These are phyloP conservation scores for Tachina grossa DNA, from an alignment of 2,888 invertebrate genomes.

Conservation along the genomic window DNA sequence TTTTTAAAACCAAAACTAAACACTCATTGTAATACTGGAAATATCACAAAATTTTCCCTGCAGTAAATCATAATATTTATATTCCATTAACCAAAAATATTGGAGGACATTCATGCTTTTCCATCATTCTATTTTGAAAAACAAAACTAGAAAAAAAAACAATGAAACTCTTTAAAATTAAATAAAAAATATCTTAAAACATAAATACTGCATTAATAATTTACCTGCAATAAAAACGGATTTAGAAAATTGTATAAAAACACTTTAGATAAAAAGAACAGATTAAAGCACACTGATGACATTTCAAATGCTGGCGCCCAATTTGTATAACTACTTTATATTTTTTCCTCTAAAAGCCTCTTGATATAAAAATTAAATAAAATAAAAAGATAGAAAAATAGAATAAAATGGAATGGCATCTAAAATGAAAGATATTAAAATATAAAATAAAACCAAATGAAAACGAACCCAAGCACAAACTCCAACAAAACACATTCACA, in stretches of 20 bases:
- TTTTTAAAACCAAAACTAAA: too few relatives aligned
- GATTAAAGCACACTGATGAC: slow-evolving; percentile 56
- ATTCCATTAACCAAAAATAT: too few relatives aligned
- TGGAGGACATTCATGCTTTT: too few relatives aligned
- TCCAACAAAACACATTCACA: slow-evolving; percentile 41
- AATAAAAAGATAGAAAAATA: slow-evolving; percentile 17
- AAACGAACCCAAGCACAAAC: slow-evolving; percentile 36
- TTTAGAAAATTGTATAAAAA: slow-evolving; percentile 61
- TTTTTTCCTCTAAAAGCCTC: slow-evolving; percentile 26
- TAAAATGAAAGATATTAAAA: slow-evolving; percentile 6
- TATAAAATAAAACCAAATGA: slow-evolving; percentile 24
- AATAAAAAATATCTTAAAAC: neutral
- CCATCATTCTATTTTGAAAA: too few relatives aligned
- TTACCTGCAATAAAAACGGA: slow-evolving; percentile 63
- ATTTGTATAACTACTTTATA: slow-evolving; percentile 56
- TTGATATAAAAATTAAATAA: slow-evolving; percentile 23
- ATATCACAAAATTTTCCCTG: too few relatives aligned
- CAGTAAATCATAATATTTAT: too few relatives aligned
- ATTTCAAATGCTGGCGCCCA: slow-evolving; percentile 62
- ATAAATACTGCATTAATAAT: slow-evolving; percentile 36
- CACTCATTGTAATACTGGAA: too few relatives aligned
- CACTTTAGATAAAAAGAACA: slow-evolving; percentile 52
- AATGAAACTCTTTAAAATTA: neutral
- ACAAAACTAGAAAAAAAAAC: too few relatives aligned
- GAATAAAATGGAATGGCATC: neutral